Evolutionary conservation across 2,113 vertebrate genomes (phyloP).

Genomic region (Takifugu flavidus): DNA sequence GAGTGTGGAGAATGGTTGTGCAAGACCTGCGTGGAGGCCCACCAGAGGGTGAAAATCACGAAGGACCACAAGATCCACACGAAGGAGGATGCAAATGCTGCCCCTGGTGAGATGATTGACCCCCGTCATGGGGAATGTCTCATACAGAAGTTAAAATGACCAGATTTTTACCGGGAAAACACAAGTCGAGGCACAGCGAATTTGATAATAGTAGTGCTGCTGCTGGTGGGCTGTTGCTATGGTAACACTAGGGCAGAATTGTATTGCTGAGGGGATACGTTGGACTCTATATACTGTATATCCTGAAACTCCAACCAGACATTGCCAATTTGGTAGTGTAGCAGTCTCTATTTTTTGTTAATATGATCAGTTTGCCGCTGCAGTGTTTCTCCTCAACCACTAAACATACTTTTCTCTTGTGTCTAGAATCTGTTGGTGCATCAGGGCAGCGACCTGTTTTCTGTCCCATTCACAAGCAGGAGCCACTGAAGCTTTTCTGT

Average conservation of each 20-base stretch:
- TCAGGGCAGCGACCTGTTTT: conserved; percentile 94
- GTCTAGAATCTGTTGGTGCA: conserved; percentile 84
- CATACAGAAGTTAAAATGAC: neutral
- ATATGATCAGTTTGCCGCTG: neutral
- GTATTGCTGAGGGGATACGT: conserved; percentile 14
- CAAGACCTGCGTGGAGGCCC: conserved; percentile 97
- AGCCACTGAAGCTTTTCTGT: conserved; percentile 96
- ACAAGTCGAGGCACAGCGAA: neutral
- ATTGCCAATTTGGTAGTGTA: no score
- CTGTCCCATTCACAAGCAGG: conserved; percentile 97
- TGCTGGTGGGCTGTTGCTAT: conserved; percentile 48
- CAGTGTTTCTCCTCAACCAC: neutral
- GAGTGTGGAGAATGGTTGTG: conserved; percentile 98
- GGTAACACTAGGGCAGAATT: conserved; percentile 43
- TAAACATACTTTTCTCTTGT: neutral
- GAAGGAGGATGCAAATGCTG: conserved; percentile 87
- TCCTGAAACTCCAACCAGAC: neutral
- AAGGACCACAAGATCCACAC: conserved; percentile 98
- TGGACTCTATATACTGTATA: neutral
- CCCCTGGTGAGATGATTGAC: conserved; percentile 75
- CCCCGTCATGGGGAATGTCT: neutral
- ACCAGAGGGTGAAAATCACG: conserved; percentile 97
- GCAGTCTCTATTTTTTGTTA: neutral
- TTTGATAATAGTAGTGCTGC: neutral
- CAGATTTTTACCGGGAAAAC: conserved; percentile 11